Percentiles rank a stretch among this genome's conserved stretches.
phyloP scores from a whole-genome alignment of 1,140 invertebrate genomes.

The Tribolium castaneum region DNA sequence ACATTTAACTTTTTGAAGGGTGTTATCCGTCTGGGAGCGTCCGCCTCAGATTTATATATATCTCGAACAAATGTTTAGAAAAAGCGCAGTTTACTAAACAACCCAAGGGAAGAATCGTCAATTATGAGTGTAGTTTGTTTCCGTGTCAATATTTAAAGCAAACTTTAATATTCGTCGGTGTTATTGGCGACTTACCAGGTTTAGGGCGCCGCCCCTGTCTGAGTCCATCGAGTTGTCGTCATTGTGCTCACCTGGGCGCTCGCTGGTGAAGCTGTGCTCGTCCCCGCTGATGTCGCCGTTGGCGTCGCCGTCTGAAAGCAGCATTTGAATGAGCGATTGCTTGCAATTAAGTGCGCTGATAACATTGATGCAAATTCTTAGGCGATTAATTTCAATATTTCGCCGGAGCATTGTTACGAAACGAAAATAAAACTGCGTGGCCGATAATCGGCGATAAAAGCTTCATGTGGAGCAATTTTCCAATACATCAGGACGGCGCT shows the following conservation, averaged over 20 bases:
- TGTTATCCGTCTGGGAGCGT: slow-evolving; percentile 44
- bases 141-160: slow-evolving; percentile 51
- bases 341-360: slow-evolving; percentile 13
- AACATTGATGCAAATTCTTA: slow-evolving; percentile 44
- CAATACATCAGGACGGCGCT: slow-evolving; percentile 51
- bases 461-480: slow-evolving; percentile 57
- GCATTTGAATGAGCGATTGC: slow-evolving; percentile 6
- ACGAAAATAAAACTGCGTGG: slow-evolving; percentile 33
- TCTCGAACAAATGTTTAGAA: slow-evolving; percentile 52
- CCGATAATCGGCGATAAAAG: slow-evolving; percentile 43
- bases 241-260: slow-evolving; percentile 62
- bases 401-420: slow-evolving; percentile 28
- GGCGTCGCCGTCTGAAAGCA: slow-evolving; percentile 65
- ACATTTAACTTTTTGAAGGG: slow-evolving; percentile 56
- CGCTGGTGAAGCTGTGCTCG: slow-evolving; percentile 66
- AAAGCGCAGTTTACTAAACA: slow-evolving; percentile 51
- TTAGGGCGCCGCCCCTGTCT: slow-evolving; percentile 67
- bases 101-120: slow-evolving; percentile 50
- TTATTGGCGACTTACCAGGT: slow-evolving; percentile 65
- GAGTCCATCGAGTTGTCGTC: slow-evolving; percentile 70
- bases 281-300: slow-evolving; percentile 68
- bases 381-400: slow-evolving; percentile 39
- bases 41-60: slow-evolving; percentile 53
- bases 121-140: slow-evolving; percentile 46
- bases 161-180: slow-evolving; percentile 45